phyloP scores from a whole-genome alignment of 2,113 vertebrate genomes.

The Pyrgilauda ruficollis region DNA sequence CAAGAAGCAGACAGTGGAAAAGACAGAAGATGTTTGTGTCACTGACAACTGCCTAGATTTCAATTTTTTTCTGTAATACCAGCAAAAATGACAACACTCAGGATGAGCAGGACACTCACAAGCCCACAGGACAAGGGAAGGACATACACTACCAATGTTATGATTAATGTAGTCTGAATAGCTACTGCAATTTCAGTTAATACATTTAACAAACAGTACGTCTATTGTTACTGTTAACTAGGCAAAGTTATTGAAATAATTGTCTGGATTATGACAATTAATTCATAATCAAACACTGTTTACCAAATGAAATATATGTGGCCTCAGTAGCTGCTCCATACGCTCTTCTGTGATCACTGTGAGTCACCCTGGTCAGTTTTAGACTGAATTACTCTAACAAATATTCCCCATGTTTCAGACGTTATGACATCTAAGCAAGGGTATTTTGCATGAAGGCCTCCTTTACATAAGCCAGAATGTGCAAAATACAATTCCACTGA shows the following conservation, averaged over 20 bases:
- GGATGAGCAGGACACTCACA: background rate
- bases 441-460: background rate
- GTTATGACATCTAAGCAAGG: background rate
- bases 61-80: background rate
- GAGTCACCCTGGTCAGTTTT: background rate
- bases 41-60: conserved; percentile 34
- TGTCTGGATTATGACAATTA: conserved; percentile 24
- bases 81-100: background rate
- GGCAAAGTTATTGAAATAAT: conserved; percentile 40
- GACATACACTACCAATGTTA: background rate
- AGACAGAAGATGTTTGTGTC: background rate
- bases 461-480: background rate
- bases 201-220: conserved; percentile 26
- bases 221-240: conserved; percentile 1
- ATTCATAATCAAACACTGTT: conserved; percentile 8
- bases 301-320: background rate
- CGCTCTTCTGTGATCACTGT: background rate
- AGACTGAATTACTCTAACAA: background rate
- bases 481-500: background rate
- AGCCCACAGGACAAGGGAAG: background rate
- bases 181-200: conserved; percentile 19
- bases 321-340: background rate
- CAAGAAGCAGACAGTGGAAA: conserved; percentile 21
- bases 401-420: background rate
- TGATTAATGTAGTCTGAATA: background rate